Evolutionary conservation across 1,140 invertebrate genomes (phyloP).

Genomic region (Lethrus apterus): DNA sequence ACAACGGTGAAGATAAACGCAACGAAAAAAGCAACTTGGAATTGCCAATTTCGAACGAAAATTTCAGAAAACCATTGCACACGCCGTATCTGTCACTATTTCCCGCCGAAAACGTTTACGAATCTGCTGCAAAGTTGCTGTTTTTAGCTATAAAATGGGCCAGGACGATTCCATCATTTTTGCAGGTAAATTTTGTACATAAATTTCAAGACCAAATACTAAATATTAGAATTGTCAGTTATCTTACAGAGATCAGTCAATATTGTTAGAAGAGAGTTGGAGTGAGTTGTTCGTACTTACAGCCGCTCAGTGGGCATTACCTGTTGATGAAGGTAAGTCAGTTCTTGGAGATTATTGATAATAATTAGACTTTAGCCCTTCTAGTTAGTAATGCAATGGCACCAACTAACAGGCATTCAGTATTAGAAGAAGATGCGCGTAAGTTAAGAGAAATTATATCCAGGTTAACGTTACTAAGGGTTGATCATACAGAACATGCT

Average conservation of each 20-base stretch:
- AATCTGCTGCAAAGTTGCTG: slow-evolving; percentile 69
- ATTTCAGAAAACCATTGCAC: slow-evolving; percentile 25
- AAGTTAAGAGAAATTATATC: slow-evolving; percentile 51
- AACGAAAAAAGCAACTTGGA: slow-evolving; percentile 25
- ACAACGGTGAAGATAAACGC: too few relatives aligned
- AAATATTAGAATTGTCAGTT: slow-evolving; percentile 43
- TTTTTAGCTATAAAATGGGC: slow-evolving; percentile 72
- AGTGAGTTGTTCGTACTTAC: slow-evolving; percentile 77
- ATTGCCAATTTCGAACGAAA: slow-evolving; percentile 30
- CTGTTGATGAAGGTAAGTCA: slow-evolving; percentile 60
- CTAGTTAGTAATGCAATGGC: slow-evolving; percentile 38
- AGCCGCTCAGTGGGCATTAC: slow-evolving; percentile 70
- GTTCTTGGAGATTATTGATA: slow-evolving; percentile 8
- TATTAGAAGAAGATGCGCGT: slow-evolving; percentile 40
- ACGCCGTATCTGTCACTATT: slow-evolving; percentile 38
- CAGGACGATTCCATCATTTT: slow-evolving; percentile 64
- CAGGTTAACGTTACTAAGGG: slow-evolving; percentile 54
- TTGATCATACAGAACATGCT: slow-evolving; percentile 78
- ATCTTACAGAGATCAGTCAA: slow-evolving; percentile 61
- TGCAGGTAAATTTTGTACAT: slow-evolving; percentile 46
- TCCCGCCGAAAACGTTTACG: slow-evolving; percentile 57
- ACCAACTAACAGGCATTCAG: slow-evolving; percentile 34
- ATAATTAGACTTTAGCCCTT: slow-evolving; percentile 29
- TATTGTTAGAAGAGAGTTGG: slow-evolving; percentile 72
- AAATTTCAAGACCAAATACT: not conserved